Evolutionary conservation across 1,140 invertebrate genomes (phyloP), one percentile per base, ranked within the genome.

Genomic region (Drosophila cardini): DNA sequence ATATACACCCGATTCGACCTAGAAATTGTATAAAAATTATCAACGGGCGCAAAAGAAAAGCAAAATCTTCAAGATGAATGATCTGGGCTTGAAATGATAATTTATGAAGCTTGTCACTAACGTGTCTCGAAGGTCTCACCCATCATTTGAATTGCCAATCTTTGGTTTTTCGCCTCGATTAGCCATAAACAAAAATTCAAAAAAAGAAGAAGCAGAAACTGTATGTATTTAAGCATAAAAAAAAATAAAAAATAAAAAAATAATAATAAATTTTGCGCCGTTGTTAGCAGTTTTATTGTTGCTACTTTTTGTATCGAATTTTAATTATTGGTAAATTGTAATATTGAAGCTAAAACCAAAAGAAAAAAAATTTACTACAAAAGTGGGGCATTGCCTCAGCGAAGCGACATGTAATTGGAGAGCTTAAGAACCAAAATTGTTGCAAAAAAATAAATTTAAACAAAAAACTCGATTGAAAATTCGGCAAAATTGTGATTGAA

Each of bases 131-230:
- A 89, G 83, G 83, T 81, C 79, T 62, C 81, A 36, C 72, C 42
- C 62, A 72, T 68, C 57, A 68, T 71, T 79, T 86, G 82, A 78
- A 81, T 78, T 87, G 78, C 82, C 76, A 85, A 86, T 78, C 71
- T 82, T 50, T 65, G 60, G 50, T 30, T 69, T 56, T 76, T 38
- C 45, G 63, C 32, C 56, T 68, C 46, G 30, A 36, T 75, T 71
- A 46, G 32, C 56, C 56, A 65, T 26, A 45, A 73, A 58, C 52
- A 13, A 42, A 62, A 58, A 34, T 18, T 0, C 15, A 56, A 40
- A 36, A 30, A 15, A 26, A 21, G 18, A 6, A 62, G 5, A 26
- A 36, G 16, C 4, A 61, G 36, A 50, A 32, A 65, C 61, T 58
- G 18, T 13, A 63, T 72, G 38, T 74, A 80, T 63, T 67, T 68